These are phyloP conservation scores for Spea multiplicata DNA, from an alignment of 2,113 vertebrate species.

Conservation along the genomic window DNA sequence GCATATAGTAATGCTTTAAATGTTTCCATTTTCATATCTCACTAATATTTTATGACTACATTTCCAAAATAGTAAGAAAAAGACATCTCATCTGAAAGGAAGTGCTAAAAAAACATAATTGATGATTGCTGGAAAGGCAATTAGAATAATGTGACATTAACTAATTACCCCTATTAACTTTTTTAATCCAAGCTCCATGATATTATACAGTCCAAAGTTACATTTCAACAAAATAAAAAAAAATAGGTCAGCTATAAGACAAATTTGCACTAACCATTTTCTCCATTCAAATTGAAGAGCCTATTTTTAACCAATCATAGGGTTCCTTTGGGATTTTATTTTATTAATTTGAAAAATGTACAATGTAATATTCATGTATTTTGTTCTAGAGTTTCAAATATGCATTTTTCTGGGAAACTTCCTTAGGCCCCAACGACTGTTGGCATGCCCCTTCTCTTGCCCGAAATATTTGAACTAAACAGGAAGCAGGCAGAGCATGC, in stretches of 20 bases:
- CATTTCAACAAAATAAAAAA: slow-evolving; percentile 10
- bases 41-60: slow-evolving; percentile 22
- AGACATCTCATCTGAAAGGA: slow-evolving; percentile 25
- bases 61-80: slow-evolving; percentile 17
- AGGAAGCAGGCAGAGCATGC: too few species aligned
- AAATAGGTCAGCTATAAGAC: background rate
- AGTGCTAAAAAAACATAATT: slow-evolving; percentile 17
- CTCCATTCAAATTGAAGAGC: background rate
- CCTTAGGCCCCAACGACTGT: too few species aligned
- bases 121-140: slow-evolving; percentile 38
- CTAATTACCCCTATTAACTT: slow-evolving; percentile 32
- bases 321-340: too few species aligned
- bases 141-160: slow-evolving; percentile 41
- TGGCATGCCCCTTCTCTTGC: too few species aligned
- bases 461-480: too few species aligned
- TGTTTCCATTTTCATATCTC: background rate
- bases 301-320: too few species aligned
- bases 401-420: too few species aligned
- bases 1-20: background rate
- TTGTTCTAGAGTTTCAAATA: too few species aligned
- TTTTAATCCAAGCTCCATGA: slow-evolving; percentile 13
- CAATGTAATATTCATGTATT: too few species aligned
- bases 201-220: slow-evolving; percentile 1
- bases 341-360: too few species aligned
- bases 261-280: background rate